These are phyloP conservation scores for Graptemys geographica DNA, from an alignment of 2,797 vertebrate species.

Conservation along the genomic window DNA sequence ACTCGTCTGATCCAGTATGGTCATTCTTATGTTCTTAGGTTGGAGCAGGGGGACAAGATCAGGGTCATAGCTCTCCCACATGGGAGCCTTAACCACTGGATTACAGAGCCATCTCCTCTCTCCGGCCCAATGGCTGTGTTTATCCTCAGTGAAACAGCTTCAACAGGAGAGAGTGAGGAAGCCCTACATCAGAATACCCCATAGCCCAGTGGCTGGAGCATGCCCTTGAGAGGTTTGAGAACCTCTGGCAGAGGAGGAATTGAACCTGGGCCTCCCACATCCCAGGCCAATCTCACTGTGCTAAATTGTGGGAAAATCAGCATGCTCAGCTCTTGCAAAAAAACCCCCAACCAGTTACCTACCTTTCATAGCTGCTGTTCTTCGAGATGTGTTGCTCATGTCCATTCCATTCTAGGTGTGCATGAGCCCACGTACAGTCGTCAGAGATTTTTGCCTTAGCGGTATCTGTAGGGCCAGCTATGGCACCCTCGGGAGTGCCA, in stretches of 20 bases:
- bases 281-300: fast-evolving
- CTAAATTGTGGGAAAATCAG: fast-evolving
- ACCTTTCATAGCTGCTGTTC: too few relatives aligned
- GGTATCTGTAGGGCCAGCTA: too few relatives aligned
- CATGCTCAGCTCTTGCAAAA: not conserved
- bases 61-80: not conserved
- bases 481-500: too few relatives aligned
- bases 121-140: not conserved
- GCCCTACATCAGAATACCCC: not conserved
- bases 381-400: too few relatives aligned
- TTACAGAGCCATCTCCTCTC: not conserved
- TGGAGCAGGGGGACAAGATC: not conserved
- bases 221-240: too few relatives aligned
- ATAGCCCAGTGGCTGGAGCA: too few relatives aligned
- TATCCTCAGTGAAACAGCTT: not conserved
- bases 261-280: too few relatives aligned
- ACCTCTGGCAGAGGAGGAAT: too few relatives aligned
- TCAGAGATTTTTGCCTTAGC: too few relatives aligned
- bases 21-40: not conserved
- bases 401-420: too few relatives aligned
- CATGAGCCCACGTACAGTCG: too few relatives aligned
- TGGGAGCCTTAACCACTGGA: not conserved
- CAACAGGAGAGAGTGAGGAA: not conserved
- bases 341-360: too few relatives aligned
- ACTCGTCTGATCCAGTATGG: not conserved